Evolutionary conservation across 2,113 vertebrate genomes (phyloP).

Genomic region (Xiphias gladius): DNA sequence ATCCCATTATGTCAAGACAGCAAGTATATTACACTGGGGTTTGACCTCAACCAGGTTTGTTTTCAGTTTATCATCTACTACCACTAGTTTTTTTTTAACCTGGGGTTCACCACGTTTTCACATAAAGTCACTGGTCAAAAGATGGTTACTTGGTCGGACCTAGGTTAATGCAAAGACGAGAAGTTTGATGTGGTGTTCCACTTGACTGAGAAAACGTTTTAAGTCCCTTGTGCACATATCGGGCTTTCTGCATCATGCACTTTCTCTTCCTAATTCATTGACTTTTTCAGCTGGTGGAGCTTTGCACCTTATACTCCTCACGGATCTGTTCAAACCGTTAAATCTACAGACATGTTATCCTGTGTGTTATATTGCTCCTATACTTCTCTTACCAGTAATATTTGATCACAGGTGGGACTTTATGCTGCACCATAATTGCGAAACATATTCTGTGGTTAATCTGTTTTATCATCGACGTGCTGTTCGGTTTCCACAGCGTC

Average conservation of each 20-base stretch:
- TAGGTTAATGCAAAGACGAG: not conserved
- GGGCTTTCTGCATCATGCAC: not conserved
- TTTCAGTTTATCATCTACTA: slow-evolving; percentile 78
- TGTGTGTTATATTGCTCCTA: not conserved
- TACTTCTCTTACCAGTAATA: not conserved
- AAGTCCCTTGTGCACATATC: not conserved
- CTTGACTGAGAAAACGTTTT: not conserved
- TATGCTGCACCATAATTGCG: not conserved
- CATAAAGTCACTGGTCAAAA: not conserved
- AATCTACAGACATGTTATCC: not conserved
- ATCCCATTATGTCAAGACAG: slow-evolving; percentile 71
- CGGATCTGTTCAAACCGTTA: not conserved
- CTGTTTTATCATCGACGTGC: not conserved
- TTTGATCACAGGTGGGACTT: not conserved
- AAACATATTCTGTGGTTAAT: not conserved
- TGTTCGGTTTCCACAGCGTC: not conserved
- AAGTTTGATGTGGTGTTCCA: not conserved
- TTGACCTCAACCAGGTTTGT: slow-evolving; percentile 47
- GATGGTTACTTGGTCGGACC: not conserved
- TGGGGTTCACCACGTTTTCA: not conserved
- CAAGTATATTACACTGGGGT: slow-evolving; percentile 62
- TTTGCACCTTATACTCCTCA: not conserved
- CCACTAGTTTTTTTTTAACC: slow-evolving; percentile 24
- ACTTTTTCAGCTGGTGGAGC: not conserved
- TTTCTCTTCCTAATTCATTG: not conserved